Base-by-base conservation (phyloP, 2,113 vertebrate species). In the Gnathonemus longibarbis region DNA sequence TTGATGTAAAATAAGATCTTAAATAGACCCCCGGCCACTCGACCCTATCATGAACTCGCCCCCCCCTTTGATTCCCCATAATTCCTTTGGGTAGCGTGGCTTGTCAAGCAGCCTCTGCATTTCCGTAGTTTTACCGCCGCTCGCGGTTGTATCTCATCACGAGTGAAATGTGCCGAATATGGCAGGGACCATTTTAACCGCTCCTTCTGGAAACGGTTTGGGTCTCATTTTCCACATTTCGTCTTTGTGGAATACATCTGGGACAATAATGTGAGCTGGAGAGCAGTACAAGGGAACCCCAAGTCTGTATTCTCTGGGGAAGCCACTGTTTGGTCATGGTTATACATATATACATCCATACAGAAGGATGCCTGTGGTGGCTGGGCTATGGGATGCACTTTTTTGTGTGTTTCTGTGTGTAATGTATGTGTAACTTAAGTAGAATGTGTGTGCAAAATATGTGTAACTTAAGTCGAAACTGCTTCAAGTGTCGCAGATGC, bases 141-240 rank as follows among this genome's bases (percentile, higher is more conserved):
- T 80, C 17, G 13, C 35, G 27, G 50, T 87, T 62, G 87, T 62
- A n/a, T 58, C 39, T 87, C 19, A 53, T 88, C 87, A 46, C 87
- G 46, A 46, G 56, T 42, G 87, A 62, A 88, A 62, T 31, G 53
- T 24, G 53, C 53, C 24, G 35, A 62, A 80, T 42, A n/a, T 17
- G 74, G 74, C 74, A 80, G 35, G 74, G 74, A 87, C 74, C 39
- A 21, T 52, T 52, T 87, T 87, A 49, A 53, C 85, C 48, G 85
- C 85, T 70, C 48, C 11, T 49, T 49, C 85, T 87, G 85, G 85
- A 87, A 87, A 49, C 39, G 83, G 46, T 27, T 85, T 45, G 46
- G 83, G 46, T 24, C 46, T 49, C 42, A 49, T 17, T 87, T 52
- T 50, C 49, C 49, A 31, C 74, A 5, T 80, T 5, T 17, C 15